A percentile compares a stretch with the other conserved stretches of the same genome.
Conservation (phyloP, 2,113 vertebrate species). For the Conger conger region DNA sequence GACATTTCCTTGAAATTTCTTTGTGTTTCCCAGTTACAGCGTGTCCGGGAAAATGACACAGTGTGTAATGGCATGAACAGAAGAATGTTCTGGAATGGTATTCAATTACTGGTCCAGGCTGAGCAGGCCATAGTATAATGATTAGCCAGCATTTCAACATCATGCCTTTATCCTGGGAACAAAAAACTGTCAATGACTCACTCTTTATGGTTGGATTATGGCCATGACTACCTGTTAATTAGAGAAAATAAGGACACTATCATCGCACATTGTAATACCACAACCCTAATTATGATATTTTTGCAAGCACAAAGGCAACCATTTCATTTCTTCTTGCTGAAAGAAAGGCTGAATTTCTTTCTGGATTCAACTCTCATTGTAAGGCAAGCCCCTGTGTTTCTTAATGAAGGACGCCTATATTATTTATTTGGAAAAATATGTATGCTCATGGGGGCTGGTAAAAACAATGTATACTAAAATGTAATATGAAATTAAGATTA, state of each 20-base stretch:
- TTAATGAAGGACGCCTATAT: not conserved
- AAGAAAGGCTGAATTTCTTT: not conserved
- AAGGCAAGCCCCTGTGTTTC: not conserved
- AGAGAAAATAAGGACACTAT: constrained; percentile 41
- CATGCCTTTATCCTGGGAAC: constrained; percentile 44
- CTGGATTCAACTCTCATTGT: not conserved
- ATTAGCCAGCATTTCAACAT: constrained; percentile 52
- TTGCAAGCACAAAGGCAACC: constrained; percentile 44
- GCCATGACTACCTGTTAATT: constrained; percentile 48
- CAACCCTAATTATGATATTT: constrained; percentile 48
- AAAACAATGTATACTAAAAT: not conserved
- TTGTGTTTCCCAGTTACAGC: constrained; percentile 29
- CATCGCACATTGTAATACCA: constrained; percentile 41
- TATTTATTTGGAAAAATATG: not conserved
- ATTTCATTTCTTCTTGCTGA: constrained; percentile 29
- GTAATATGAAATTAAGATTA: not conserved
- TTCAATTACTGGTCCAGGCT: constrained; percentile 42
- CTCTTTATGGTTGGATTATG: constrained; percentile 33
- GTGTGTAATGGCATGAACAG: not conserved
- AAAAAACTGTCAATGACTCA: constrained; percentile 43
- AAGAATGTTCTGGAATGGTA: not conserved
- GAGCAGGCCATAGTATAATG: constrained; percentile 45
- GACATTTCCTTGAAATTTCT: constrained; percentile 7
- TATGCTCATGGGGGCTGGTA: not conserved
- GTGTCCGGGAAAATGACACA: not conserved